Conservation (phyloP, 2,113 vertebrate species). For the Percopsis transmontana region DNA sequence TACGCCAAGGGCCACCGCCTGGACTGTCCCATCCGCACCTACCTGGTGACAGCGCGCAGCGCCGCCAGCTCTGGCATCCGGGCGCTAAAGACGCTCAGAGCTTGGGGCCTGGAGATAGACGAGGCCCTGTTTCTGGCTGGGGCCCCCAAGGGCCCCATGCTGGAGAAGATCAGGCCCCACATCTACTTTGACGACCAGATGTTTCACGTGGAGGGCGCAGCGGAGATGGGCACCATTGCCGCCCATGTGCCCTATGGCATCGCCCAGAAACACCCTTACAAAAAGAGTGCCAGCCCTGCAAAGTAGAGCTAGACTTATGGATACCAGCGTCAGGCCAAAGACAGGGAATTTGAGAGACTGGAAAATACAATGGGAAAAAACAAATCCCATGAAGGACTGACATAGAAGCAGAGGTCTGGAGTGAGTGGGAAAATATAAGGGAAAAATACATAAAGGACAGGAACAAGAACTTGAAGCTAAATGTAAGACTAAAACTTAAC, state of each 20-base stretch:
- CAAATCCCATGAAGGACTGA: neutral
- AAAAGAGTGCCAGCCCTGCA: constrained; percentile 34
- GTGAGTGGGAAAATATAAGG: constrained; percentile 12
- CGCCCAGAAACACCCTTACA: constrained; percentile 80
- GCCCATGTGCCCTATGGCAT: constrained; percentile 95
- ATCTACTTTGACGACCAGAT: constrained; percentile 99
- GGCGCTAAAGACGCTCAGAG: constrained; percentile 93
- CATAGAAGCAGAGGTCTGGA: neutral
- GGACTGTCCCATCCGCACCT: constrained; percentile 95
- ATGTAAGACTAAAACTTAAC: neutral
- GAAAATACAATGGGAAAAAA: neutral
- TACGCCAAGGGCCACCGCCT: constrained; percentile 92
- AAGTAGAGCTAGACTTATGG: constrained; percentile 50
- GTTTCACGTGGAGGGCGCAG: constrained; percentile 95
- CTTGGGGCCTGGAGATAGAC: constrained; percentile 95
- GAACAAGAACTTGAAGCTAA: neutral
- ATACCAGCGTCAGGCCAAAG: neutral
- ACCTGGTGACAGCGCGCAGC: constrained; percentile 92
- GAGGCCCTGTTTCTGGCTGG: constrained; percentile 95
- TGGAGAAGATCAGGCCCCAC: constrained; percentile 95
- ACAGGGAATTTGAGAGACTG: neutral
- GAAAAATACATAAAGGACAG: neutral
- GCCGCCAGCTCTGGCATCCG: constrained; percentile 95
- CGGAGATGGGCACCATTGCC: constrained; percentile 90
- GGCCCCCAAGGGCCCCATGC: constrained; percentile 92